Conservation (phyloP, 2,113 vertebrate species). For the Pycnonotus jocosus region DNA sequence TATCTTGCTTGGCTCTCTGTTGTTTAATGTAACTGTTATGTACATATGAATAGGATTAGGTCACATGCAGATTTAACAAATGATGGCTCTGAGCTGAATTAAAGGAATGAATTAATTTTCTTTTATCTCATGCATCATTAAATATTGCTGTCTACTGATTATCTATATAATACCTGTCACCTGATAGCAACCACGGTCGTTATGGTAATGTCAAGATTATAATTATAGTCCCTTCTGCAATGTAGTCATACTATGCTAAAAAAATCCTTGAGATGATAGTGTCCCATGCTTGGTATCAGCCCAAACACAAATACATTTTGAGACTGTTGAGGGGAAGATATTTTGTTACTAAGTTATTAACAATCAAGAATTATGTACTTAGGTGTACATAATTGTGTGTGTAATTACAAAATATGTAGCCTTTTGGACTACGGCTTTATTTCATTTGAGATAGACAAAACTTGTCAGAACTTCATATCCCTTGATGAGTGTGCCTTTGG, state of each 20-base stretch:
- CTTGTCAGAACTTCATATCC: neutral
- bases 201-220: slow-evolving; percentile 53
- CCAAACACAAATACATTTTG: neutral
- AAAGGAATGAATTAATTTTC: slow-evolving; percentile 29
- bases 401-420: neutral
- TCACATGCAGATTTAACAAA: neutral
- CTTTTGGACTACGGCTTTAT: neutral
- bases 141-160: slow-evolving; percentile 45
- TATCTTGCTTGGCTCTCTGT: neutral
- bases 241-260: slow-evolving; percentile 7
- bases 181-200: slow-evolving; percentile 42
- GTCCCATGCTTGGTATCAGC: neutral
- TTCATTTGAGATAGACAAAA: neutral
- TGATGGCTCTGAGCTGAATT: neutral
- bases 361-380: neutral
- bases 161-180: slow-evolving; percentile 53
- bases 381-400: neutral
- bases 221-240: slow-evolving; percentile 42
- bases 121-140: slow-evolving; percentile 40
- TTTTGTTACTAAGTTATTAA: neutral
- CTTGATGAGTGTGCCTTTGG: neutral
- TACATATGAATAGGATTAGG: neutral
- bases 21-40: neutral
- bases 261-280: neutral
- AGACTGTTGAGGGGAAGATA: neutral